Evolutionary conservation across 2,888 invertebrate genomes (phyloP).

Genomic region (Tridacna crocea): DNA sequence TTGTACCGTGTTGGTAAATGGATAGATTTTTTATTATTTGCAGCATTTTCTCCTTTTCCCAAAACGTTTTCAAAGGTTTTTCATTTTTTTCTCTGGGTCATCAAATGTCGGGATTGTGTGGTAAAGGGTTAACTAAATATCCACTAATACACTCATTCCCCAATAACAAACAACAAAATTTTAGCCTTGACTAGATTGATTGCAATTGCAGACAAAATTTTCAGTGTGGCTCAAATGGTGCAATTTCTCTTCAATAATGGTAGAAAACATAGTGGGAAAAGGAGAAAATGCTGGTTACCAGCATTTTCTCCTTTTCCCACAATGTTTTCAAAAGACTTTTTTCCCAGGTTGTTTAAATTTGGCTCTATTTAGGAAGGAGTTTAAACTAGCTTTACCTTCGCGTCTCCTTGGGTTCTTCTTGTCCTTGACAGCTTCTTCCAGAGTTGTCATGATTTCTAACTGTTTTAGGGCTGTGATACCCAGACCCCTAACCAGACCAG

Average conservation of each 20-base stretch:
- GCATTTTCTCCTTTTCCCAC: not conserved
- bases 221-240: not conserved
- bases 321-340: not conserved
- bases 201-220: too few relatives aligned
- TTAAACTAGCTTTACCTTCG: slow-evolving; percentile 88
- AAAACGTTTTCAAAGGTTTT: too few relatives aligned
- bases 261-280: not conserved
- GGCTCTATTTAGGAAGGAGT: not conserved
- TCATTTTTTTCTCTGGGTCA: too few relatives aligned
- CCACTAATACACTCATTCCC: too few relatives aligned
- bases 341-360: not conserved
- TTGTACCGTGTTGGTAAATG: too few relatives aligned
- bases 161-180: too few relatives aligned
- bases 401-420: slow-evolving; percentile 97
- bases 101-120: too few relatives aligned
- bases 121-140: too few relatives aligned
- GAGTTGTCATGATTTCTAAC: slow-evolving; percentile 96
- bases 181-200: too few relatives aligned
- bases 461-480: slow-evolving; percentile 98
- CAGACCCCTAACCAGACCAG: slow-evolving; percentile 97
- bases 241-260: not conserved
- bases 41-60: too few relatives aligned
- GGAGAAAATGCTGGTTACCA: not conserved
- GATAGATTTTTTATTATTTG: too few relatives aligned
- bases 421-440: slow-evolving; percentile 97